Evolutionary conservation across 2,113 vertebrate species (phyloP).

Genomic region (Pygoscelis antarcticus): DNA sequence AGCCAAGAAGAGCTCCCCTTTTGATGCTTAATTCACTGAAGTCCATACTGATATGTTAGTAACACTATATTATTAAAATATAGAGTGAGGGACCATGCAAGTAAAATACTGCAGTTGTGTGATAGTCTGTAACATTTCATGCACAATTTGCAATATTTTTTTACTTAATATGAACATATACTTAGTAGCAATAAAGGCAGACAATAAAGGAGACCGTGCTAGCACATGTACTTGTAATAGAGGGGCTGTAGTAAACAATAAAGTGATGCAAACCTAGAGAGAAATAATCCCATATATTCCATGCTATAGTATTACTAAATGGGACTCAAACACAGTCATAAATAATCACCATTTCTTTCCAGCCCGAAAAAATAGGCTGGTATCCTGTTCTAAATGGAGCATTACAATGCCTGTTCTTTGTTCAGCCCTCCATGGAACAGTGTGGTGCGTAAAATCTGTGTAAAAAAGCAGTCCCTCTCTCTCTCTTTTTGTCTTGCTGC

Average conservation of each 20-base stretch:
- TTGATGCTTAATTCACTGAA: not conserved
- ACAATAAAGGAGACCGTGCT: not conserved
- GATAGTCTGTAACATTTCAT: not conserved
- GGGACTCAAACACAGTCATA: not conserved
- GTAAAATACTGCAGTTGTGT: not conserved
- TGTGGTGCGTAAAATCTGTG: not conserved
- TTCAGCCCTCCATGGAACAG: not conserved
- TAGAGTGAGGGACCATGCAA: not conserved
- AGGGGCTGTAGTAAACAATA: not conserved
- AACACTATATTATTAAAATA: not conserved
- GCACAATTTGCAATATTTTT: not conserved
- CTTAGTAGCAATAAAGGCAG: not conserved
- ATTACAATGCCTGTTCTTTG: slow-evolving; percentile 1
- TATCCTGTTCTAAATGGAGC: not conserved
- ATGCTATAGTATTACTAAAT: not conserved
- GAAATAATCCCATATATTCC: not conserved
- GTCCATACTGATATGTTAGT: not conserved
- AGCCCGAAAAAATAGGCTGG: not conserved
- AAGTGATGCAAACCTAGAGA: not conserved
- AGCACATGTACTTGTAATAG: not conserved
- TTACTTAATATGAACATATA: not conserved
- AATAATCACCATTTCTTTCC: slow-evolving; percentile 16
- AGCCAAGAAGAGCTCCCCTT: not conserved
- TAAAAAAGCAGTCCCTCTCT: slow-evolving; percentile 1
- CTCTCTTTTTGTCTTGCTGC: slow-evolving; percentile 35